Base-by-base conservation (phyloP, 2,888 invertebrate genomes). In the Pimpla rufipes region DNA sequence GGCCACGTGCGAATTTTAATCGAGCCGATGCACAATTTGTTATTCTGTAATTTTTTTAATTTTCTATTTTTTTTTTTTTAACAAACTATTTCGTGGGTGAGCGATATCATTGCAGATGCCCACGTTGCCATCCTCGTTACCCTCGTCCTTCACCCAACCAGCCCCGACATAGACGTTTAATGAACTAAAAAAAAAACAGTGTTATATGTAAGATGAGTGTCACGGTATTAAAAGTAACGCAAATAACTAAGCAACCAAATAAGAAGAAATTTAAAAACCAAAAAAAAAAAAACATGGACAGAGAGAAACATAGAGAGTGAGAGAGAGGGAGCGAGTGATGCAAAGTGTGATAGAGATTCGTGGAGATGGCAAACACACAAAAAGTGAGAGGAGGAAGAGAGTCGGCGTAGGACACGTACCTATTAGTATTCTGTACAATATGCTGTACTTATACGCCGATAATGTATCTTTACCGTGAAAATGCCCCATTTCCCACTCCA, bases 141-240 rank as follows among this genome's bases (percentile, higher is more conserved):
- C 57, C 71, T 62, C 59, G 59, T 29, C 45, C 57, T 29, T 71
- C 23, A 16, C 21, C 64, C 42, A 71, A 13, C 40, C 55, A 59
- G n/a, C 57, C 57, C 57, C 13, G 57, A 71, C 57, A 71, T 71
- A 71, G 71, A 45, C 71, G 23, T 71, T 29, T 37, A 52, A 13
- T 10, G n/a, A n/a, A n/a, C n/a, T n/a, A 37, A 37, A 68, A 45
- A 57, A 45, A 71, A 71, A 71, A 79, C 75, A 75, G 79, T 86
- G 85, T 85, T 87, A 74, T 85, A 82, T 86, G 87, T 86, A 86
- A 86, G 64, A 73, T 88, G 84, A 85, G 79, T 79, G 85, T 85
- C 80, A 82, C 70, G 68, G 70, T 80, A 82, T 78, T 76, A 77
- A 66, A 70, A 75, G 62, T 77, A 67, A 70, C 70, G 59, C 67